phyloP scores from a whole-genome alignment of 1,140 invertebrate species.

The Zaprionus taronus region DNA sequence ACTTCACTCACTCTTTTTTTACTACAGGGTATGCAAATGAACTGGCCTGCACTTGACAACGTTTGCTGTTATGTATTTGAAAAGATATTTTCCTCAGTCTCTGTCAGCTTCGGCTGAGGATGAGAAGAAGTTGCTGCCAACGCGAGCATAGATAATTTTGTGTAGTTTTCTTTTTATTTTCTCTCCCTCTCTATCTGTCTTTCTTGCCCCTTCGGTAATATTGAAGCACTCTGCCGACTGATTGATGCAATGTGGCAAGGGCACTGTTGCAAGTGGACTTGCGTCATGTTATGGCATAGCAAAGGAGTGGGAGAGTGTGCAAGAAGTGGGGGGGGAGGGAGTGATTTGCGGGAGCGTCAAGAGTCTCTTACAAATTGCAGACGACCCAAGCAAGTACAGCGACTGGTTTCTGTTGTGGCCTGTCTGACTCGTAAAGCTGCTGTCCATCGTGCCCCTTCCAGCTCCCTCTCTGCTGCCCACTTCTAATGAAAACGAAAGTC shows the following conservation, averaged over 20 bases:
- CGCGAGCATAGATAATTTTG: slow-evolving; percentile 42
- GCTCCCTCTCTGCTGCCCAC: neutral
- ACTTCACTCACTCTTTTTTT: neutral
- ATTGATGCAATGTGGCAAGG: slow-evolving; percentile 69
- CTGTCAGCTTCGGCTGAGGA: slow-evolving; percentile 1
- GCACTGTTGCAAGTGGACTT: slow-evolving; percentile 48
- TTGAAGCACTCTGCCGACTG: slow-evolving; percentile 37
- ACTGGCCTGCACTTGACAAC: slow-evolving; percentile 60
- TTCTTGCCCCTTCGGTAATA: slow-evolving; percentile 6
- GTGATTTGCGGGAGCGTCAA: neutral
- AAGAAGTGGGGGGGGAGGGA: neutral
- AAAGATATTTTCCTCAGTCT: slow-evolving; percentile 39
- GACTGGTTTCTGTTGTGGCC: slow-evolving; percentile 33
- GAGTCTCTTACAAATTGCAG: slow-evolving; percentile 20
- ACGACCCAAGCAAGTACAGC: slow-evolving; percentile 6
- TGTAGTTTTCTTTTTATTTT: slow-evolving; percentile 37
- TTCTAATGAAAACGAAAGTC: slow-evolving; percentile 67
- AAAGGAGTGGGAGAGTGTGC: neutral
- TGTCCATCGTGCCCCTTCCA: slow-evolving; percentile 7
- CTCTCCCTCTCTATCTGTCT: slow-evolving; percentile 18
- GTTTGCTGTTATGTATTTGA: slow-evolving; percentile 44
- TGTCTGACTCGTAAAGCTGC: slow-evolving; percentile 10
- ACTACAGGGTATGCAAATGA: slow-evolving; percentile 28
- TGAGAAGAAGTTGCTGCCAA: slow-evolving; percentile 13
- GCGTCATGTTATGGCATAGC: slow-evolving; percentile 41